Evolutionary conservation across 2,113 vertebrate genomes (phyloP), one percentile per base, ranked within the genome.

Genomic region (Mugil cephalus): DNA sequence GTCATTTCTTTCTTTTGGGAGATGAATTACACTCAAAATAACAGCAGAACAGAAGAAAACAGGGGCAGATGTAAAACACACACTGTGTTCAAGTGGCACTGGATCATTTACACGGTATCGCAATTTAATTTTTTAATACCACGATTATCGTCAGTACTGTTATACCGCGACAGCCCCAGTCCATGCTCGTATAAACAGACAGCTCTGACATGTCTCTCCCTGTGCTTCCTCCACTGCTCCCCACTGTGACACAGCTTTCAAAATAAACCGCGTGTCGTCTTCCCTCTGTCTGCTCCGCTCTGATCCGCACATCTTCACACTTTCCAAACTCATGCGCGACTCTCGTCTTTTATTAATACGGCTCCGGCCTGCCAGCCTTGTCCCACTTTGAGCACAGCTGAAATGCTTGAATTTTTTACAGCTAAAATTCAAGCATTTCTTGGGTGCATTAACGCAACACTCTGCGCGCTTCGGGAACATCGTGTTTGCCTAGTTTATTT

Each of bases 191-290:
- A 54, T 1, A 21, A 39, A 19, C 46, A 50, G 13, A 14, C 35
- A 30, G 56, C 18, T 67, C 19, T 15, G 12, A 55, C 21, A 63
- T 39, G 43, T 73, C 65, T 79, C 71, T 69, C 74, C 69, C 65
- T 70, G 62, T 77, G 61, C 63, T 65, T 60, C 4, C 65, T 64
- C 15, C 48, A n/a, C 24, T 78, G 68, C 50, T 69, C 62, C 75
- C 62, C 67, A 34, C 43, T 64, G 38, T 78, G 74, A 77, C 66
- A 21, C 73, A 40, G 74, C 77, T 72, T 74, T 84, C 82, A 82
- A 91, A 87, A 87, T 80, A 84, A 80, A 83, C 52, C 58, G 14
- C 74, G 79, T 73, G 84, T 88, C 67, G 3, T 80, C 80, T 77
- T 88, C 73, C 69, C 77, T 61, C 62, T 64, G 55, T 60, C 45